Conservation (phyloP, 2,888 invertebrate species). For the Lasioglossum pauxillum region DNA sequence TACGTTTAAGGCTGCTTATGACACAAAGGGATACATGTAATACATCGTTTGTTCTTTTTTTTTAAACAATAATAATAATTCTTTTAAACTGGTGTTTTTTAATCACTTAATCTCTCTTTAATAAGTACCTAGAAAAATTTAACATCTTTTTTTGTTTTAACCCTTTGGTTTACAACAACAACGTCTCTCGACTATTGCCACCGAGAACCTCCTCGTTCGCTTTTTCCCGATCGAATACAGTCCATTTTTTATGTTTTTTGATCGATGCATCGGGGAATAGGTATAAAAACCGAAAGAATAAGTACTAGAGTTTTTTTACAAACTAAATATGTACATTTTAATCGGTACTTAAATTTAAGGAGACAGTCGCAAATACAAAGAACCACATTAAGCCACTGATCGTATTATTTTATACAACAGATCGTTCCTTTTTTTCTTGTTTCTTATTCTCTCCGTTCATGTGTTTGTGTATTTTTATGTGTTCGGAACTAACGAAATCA, state of each 20-base stretch:
- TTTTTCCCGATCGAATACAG: not conserved
- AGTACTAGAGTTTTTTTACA: conserved; percentile 36
- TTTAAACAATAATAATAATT: conserved; percentile 47
- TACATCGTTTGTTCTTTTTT: conserved; percentile 29
- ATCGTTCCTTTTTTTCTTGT: conserved; percentile 2
- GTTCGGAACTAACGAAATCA: conserved; percentile 60
- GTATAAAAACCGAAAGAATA: conserved; percentile 53
- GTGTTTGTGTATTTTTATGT: conserved; percentile 14
- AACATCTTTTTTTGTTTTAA: conserved; percentile 1
- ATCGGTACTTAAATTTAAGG: conserved; percentile 57
- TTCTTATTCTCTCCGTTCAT: not conserved
- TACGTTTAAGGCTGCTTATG: conserved; percentile 30
- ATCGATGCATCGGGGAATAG: conserved; percentile 35
- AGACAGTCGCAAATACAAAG: conserved; percentile 63
- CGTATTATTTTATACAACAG: conserved; percentile 49
- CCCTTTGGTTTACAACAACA: conserved; percentile 28
- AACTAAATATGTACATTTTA: conserved; percentile 67
- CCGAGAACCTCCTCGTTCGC: conserved; percentile 40
- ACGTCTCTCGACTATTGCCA: conserved; percentile 24
- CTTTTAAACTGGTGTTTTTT: conserved; percentile 38
- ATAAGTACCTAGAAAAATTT: conserved; percentile 31
- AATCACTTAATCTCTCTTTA: conserved; percentile 41
- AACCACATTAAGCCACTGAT: conserved; percentile 54
- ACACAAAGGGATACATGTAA: conserved; percentile 37
- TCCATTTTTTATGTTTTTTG: not conserved